Percentiles rank a stretch among this genome's conserved stretches.
Evolutionary conservation across 2,113 vertebrate genomes (phyloP).

Genomic region (Rhea americana): DNA sequence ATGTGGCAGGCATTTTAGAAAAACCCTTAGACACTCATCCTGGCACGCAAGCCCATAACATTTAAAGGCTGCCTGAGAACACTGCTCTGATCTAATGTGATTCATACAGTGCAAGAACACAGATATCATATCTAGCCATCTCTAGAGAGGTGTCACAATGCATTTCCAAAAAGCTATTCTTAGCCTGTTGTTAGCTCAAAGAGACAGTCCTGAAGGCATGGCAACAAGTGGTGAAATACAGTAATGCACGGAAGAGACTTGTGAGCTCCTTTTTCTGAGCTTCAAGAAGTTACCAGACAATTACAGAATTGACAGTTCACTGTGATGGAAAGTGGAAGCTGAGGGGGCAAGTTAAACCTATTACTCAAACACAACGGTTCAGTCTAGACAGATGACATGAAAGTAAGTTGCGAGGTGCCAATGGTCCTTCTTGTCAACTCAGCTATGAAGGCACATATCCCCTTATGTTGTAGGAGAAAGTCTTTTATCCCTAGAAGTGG

Average conservation of each 20-base stretch:
- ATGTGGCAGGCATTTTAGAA: accelerated
- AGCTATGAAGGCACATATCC: accelerated
- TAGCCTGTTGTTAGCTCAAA: not conserved
- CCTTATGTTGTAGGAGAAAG: not conserved
- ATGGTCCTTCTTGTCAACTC: not conserved
- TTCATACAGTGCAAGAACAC: not conserved
- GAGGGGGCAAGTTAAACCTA: not conserved
- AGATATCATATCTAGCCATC: not conserved
- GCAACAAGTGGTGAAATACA: not conserved
- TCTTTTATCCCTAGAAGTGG: not conserved
- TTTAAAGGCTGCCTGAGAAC: not conserved
- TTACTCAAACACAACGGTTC: not conserved
- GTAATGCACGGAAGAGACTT: not conserved
- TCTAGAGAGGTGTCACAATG: not conserved
- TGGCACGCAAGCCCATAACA: not conserved
- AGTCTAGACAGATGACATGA: not conserved
- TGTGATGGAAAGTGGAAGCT: not conserved
- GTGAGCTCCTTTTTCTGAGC: not conserved
- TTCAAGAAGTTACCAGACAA: not conserved
- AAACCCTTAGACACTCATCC: not conserved
- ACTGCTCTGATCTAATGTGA: not conserved
- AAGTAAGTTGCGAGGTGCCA: not conserved
- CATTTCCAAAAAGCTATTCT: not conserved
- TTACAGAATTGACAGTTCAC: not conserved
- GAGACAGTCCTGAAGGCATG: not conserved